Percentiles rank a stretch among this genome's conserved stretches.
phyloP scores from a whole-genome alignment of 2,797 vertebrate species.

The Chiloscyllium punctatum region DNA sequence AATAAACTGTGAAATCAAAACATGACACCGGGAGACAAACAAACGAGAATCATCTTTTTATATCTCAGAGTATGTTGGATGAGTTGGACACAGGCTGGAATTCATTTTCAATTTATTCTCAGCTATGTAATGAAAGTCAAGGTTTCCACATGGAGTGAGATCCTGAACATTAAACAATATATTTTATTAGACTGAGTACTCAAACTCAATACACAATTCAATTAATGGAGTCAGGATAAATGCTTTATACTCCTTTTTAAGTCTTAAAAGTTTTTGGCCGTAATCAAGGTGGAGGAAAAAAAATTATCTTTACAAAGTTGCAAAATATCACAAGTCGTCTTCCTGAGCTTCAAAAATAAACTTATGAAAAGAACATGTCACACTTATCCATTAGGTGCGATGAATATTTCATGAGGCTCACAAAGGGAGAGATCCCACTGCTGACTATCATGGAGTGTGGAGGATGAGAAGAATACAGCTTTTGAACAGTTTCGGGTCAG shows the following conservation, averaged over 20 bases:
- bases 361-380: too few relatives aligned
- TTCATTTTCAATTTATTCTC: background rate
- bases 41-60: background rate
- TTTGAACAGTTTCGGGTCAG: background rate
- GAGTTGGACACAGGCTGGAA: background rate
- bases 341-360: background rate
- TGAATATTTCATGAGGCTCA: background rate
- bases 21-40: background rate
- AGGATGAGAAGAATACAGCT: background rate
- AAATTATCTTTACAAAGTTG: background rate
- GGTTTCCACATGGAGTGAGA: too few relatives aligned
- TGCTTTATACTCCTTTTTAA: background rate
- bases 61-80: background rate
- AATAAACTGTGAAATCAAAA: constrained; percentile 14
- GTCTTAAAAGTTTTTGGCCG: background rate
- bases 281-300: background rate
- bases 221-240: background rate
- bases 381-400: background rate
- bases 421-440: background rate
- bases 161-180: background rate
- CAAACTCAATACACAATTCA: background rate
- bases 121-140: background rate
- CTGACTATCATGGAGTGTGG: background rate
- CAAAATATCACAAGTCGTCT: background rate
- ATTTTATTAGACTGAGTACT: background rate